These are phyloP conservation scores for Pachymerium ferrugineum DNA, from an alignment of 2,888 invertebrate species.

Conservation along the genomic window DNA sequence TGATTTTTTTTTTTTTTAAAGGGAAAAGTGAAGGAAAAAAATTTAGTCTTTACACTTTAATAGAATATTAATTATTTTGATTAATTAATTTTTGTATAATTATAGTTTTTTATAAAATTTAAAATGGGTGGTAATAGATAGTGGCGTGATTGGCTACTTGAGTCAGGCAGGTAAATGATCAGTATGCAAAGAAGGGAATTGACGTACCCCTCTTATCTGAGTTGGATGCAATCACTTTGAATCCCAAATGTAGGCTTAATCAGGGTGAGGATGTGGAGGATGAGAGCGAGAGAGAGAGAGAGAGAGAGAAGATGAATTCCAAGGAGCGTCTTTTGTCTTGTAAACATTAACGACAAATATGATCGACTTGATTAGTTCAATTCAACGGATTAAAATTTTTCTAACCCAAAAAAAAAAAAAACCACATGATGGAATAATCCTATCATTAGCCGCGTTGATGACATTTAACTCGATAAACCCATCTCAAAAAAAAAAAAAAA, in stretches of 20 bases:
- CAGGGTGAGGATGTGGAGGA: conserved; percentile 27
- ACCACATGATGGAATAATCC: neutral
- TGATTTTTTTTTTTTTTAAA: too few species aligned
- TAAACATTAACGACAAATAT: neutral
- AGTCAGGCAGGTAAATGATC: conserved; percentile 27
- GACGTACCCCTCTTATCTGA: conserved; percentile 28
- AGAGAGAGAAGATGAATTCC: neutral
- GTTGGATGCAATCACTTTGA: conserved; percentile 33
- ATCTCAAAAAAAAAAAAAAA: neutral
- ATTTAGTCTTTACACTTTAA: too few species aligned
- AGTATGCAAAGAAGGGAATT: conserved; percentile 25
- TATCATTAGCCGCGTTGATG: neutral
- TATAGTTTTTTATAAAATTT: neutral
- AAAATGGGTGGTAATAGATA: neutral
- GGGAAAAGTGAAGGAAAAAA: too few species aligned
- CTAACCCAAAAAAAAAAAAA: neutral
- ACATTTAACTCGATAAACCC: neutral
- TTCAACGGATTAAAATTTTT: neutral
- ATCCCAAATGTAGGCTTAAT: conserved; percentile 34
- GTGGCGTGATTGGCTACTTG: conserved; percentile 13
- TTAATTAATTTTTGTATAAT: too few species aligned
- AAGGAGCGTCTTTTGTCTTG: neutral
- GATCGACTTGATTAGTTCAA: neutral
- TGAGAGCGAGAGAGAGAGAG: neutral
- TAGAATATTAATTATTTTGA: too few species aligned